Conservation (phyloP, 2,113 vertebrate genomes). For the Catagonus wagneri region DNA sequence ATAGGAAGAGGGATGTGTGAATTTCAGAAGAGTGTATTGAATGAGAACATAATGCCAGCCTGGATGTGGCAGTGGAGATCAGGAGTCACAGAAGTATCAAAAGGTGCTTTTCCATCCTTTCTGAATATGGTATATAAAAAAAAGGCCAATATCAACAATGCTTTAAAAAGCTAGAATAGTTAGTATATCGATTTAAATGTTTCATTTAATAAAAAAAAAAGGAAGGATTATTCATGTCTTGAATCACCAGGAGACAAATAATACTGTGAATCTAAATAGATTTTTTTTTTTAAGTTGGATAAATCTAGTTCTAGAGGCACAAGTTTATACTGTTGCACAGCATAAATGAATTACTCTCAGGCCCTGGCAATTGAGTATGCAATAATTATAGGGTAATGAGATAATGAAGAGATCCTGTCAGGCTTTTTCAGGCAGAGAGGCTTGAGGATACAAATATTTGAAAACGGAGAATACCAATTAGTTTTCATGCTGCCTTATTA, state of each 20-base stretch:
- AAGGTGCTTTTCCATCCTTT: background rate
- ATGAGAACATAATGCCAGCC: background rate
- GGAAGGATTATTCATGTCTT: background rate
- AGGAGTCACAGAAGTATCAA: too few relatives aligned
- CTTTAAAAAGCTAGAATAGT: slow-evolving; percentile 18
- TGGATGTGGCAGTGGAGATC: background rate
- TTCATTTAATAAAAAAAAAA: slow-evolving; percentile 42
- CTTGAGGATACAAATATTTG: slow-evolving; percentile 78
- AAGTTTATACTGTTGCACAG: slow-evolving; percentile 73
- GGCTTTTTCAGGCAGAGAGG: slow-evolving; percentile 71
- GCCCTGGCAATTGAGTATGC: slow-evolving; percentile 71
- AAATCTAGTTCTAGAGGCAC: slow-evolving; percentile 67
- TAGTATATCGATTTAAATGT: slow-evolving; percentile 45
- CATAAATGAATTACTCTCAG: slow-evolving; percentile 75
- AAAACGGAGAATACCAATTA: slow-evolving; percentile 86
- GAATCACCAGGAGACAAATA: slow-evolving; percentile 58
- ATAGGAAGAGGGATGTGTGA: background rate
- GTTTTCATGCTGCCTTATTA: slow-evolving; percentile 76
- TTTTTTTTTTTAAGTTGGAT: slow-evolving; percentile 57
- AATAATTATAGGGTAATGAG: slow-evolving; percentile 84
- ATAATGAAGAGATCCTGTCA: slow-evolving; percentile 83
- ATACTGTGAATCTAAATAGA: background rate
- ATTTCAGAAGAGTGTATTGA: background rate
- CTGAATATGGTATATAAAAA: background rate
- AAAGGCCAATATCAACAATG: background rate